Base-by-base conservation (phyloP, 2,113 vertebrate genomes). In the Zapornia atra region DNA sequence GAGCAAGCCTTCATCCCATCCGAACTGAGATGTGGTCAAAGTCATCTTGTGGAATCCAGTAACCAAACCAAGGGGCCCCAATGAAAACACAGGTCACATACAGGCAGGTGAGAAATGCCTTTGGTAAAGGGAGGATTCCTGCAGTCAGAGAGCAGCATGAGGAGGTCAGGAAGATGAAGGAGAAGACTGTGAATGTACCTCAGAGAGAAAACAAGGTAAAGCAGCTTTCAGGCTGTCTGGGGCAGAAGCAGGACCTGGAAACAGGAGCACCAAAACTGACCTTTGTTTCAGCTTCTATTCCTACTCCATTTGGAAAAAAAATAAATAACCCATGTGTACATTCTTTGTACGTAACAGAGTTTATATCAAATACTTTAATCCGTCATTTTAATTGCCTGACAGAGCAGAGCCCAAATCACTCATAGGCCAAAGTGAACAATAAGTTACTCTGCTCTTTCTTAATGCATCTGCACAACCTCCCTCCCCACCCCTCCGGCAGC, bases 241-340 rank as follows among this genome's bases (percentile, higher is more conserved):
- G n/a, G 33, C 9, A 61, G 26, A 12, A 80, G 6, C 26, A 56
- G 56, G 61, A 71, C 11, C 33, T 61, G 33, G 33, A 7, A 78
- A 34, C 8, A 44, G 15, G 7, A 76, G 26, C 29, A 82, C 60
- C 71, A 82, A 61, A 69, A 22, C 5, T 4, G 3, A 7, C 24
- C 24, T 90, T 20, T 86, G 29, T 69, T 94, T 77, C 50, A 86
- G 25, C 65, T 5, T 88, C 15, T 72, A 25, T 85, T 82, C 57
- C n/a, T 36, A 20, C 8, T 61, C 48, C 28, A 20, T 72, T 38
- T 53, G 50, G 36, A 20, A 53, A 82, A 70, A 71, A 20, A 53
- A 82, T 66, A 71, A 0, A 51, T 3, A 61, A 21, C 4, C 33
- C 4, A 11, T 24, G 2, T 24, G 6, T 50, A 48, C 1, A 0